Evolutionary conservation across 1,140 invertebrate genomes (phyloP).

Genomic region (Drosophila lacertosa): DNA sequence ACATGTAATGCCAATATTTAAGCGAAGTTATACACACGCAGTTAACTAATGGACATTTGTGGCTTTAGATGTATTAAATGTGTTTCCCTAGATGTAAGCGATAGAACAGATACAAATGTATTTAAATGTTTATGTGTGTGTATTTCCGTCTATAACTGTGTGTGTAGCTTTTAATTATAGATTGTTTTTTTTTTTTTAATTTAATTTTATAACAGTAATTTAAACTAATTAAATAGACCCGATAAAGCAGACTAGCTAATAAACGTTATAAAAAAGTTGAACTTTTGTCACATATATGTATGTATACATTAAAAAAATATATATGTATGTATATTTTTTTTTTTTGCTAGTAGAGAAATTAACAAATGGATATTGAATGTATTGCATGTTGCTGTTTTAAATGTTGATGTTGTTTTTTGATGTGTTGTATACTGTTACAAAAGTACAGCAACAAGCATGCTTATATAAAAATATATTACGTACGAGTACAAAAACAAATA

Average conservation of each 20-base stretch:
- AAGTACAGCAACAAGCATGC: background rate
- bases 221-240: conserved; percentile 10
- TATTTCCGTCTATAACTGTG: background rate
- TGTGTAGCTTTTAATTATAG: background rate
- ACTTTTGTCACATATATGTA: conserved; percentile 3
- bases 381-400: conserved; percentile 12
- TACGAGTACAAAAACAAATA: conserved; percentile 15
- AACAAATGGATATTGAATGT: conserved; percentile 10
- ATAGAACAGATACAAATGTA: conserved; percentile 6
- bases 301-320: background rate
- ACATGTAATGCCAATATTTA: conserved; percentile 17
- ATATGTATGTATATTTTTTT: background rate
- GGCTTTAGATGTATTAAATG: conserved; percentile 68
- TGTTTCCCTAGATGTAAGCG: conserved; percentile 30
- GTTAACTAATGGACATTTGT: conserved; percentile 55
- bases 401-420: conserved; percentile 40
- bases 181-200: conserved; percentile 15
- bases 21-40: conserved; percentile 21
- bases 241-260: conserved; percentile 44
- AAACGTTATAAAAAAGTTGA: conserved; percentile 39
- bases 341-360: background rate
- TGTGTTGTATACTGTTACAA: conserved; percentile 14
- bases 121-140: background rate
- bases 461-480: conserved; percentile 20
- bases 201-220: conserved; percentile 20